Conservation (phyloP, 1,140 invertebrate genomes). For the Ceratina calcarata region DNA sequence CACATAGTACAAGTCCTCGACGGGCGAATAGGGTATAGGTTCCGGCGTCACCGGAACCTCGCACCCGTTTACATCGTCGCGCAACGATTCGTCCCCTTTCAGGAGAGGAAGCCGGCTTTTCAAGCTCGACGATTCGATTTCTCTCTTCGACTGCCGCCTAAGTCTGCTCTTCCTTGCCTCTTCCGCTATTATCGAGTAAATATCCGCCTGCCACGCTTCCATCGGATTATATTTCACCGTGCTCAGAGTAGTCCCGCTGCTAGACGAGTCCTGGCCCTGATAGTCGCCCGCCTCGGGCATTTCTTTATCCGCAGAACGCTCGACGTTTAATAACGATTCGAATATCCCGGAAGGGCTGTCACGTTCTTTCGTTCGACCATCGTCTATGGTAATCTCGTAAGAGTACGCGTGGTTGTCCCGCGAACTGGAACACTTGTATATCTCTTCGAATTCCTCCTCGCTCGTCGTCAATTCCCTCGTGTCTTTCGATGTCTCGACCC, state of each 20-base stretch:
- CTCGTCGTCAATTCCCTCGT: conserved; percentile 32
- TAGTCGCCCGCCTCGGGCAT: conserved; percentile 44
- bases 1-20: conserved; percentile 59
- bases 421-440: conserved; percentile 26
- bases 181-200: conserved; percentile 71
- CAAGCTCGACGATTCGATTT: conserved; percentile 51
- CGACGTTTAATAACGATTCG: not conserved
- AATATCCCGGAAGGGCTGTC: not conserved
- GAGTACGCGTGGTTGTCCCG: not conserved
- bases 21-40: conserved; percentile 63
- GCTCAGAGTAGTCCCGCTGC: conserved; percentile 79
- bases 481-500: not conserved
- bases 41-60: conserved; percentile 49
- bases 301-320: conserved; percentile 17
- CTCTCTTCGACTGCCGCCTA: conserved; percentile 14
- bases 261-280: conserved; percentile 75
- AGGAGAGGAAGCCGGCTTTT: conserved; percentile 56
- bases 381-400: no score
- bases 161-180: conserved; percentile 43
- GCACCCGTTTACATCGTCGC: not conserved
- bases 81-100: conserved; percentile 34
- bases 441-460: conserved; percentile 50
- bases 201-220: conserved; percentile 72
- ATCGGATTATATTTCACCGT: conserved; percentile 80
- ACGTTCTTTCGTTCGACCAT: not conserved